Base-by-base conservation (phyloP, 2,888 invertebrate genomes). In the Desoria tigrina region DNA sequence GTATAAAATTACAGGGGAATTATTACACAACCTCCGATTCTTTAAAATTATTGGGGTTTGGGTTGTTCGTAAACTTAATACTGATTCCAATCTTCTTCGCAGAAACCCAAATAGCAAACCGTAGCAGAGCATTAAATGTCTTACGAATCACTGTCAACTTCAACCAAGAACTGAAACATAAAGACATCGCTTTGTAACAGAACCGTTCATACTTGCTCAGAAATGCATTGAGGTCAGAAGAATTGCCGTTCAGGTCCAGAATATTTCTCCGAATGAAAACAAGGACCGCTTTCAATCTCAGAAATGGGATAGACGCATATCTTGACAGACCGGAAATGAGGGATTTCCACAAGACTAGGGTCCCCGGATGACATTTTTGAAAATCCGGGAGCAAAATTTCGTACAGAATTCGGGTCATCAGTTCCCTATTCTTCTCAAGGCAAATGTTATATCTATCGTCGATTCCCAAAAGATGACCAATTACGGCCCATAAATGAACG, bases 381-480 rank as follows among this genome's bases (percentile, higher is more conserved):
- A 75, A 63, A 24, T 72, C 68, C 14, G 62, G 60, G 0, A 75
- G 24, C 14, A 75, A 66, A 53, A 74, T 60, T 18, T 69, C 55
- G 2, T 63, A 24, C n/a, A 74, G 55, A 50, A 74, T 60, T 2
- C 21, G n/a, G 9, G 16, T 26, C n/a, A 56, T 65, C 16, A 60
- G 54, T 9, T 58, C 11, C 24, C 14, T 4, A 27, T 73, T 73
- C 23, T 65, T 26, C 21, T 63, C 60, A 18, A 73, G 45, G 59
- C 73, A 69, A 14, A 75, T 23, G 58, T 75, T 75, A 39, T 66
- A 75, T 11, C 50, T 9, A 21, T 73, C 71, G 18, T 72, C 61
- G 55, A 75, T 74, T 6, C 75, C 75, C 9, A 75, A 63, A 23
- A 69, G 45, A 54, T 72, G 65, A 11, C 75, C 75, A 42, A 75